Evolutionary conservation across 23 tunicate species (phyloP).

Genomic region (Phallusia fumigata): DNA sequence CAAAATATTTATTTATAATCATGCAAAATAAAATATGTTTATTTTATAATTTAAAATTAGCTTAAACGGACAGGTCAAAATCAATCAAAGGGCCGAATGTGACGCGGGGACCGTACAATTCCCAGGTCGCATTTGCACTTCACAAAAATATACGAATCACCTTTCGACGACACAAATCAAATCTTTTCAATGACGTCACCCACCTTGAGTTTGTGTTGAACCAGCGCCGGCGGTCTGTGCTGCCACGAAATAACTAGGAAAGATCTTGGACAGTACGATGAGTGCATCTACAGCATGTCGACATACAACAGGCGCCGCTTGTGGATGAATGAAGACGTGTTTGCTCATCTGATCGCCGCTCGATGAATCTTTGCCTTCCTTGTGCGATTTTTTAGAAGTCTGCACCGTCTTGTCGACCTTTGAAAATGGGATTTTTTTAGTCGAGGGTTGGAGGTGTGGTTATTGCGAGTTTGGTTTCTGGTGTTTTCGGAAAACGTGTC

Average conservation of each 20-base stretch:
- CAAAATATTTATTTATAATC: no score
- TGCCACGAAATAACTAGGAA: conserved; percentile 72
- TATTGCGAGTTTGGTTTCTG: neutral
- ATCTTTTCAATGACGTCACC: neutral
- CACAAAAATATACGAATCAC: no score
- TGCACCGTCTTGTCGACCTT: neutral
- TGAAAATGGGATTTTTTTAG: neutral
- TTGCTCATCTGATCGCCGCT: neutral
- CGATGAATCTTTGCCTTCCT: neutral
- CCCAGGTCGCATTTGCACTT: no score
- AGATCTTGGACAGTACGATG: conserved; percentile 73
- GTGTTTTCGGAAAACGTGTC: no score
- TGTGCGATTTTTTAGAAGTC: neutral
- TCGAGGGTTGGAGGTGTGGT: no score
- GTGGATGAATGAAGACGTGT: conserved; percentile 79
- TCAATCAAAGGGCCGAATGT: no score
- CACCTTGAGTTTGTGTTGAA: neutral
- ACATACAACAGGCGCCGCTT: conserved; percentile 87
- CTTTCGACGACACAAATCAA: no score
- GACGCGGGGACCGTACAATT: no score
- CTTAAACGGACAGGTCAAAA: no score
- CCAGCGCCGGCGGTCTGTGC: conserved; percentile 6
- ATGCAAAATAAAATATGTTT: no score
- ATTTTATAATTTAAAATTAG: no score
- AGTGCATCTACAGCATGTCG: conserved; percentile 87